Percentiles rank a stretch among this genome's conserved stretches.
phyloP scores from a whole-genome alignment of 35 echinoderm and acorn worm genomes.

The Lytechinus variegatus region DNA sequence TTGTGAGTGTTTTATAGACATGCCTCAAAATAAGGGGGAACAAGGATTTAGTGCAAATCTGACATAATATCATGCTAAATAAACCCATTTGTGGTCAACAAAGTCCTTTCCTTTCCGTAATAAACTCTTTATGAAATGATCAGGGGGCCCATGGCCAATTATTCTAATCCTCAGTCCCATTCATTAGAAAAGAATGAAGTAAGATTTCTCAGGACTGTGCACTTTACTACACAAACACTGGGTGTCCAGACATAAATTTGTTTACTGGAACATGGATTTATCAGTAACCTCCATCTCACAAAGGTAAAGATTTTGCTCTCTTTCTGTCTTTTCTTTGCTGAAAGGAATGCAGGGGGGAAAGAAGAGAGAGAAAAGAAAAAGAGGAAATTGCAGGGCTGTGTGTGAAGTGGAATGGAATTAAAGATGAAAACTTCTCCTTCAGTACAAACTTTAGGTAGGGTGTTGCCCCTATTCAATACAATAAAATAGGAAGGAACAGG shows the following conservation, averaged over 20 bases:
- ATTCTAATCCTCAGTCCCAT: background rate
- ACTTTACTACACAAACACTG: background rate
- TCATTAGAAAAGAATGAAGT: background rate
- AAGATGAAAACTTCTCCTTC: background rate
- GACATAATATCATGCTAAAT: background rate
- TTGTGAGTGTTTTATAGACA: background rate
- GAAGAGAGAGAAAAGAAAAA: background rate
- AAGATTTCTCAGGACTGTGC: background rate
- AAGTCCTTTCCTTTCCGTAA: background rate
- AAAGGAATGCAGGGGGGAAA: background rate
- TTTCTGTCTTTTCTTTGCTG: background rate
- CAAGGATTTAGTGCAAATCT: background rate
- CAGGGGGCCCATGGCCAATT: background rate
- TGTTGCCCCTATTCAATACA: background rate
- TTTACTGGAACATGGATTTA: background rate
- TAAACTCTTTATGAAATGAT: background rate
- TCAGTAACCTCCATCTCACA: background rate
- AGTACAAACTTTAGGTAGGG: background rate
- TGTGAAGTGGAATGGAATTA: background rate
- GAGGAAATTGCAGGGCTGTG: background rate
- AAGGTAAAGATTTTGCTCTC: background rate
- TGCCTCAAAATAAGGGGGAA: background rate
- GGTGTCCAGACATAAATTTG: background rate
- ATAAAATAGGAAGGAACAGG: background rate
- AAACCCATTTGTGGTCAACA: background rate